Percentiles rank a stretch among this genome's conserved stretches.
Evolutionary conservation across 2,888 invertebrate genomes (phyloP).

Genomic region (Anarsia innoxiella): DNA sequence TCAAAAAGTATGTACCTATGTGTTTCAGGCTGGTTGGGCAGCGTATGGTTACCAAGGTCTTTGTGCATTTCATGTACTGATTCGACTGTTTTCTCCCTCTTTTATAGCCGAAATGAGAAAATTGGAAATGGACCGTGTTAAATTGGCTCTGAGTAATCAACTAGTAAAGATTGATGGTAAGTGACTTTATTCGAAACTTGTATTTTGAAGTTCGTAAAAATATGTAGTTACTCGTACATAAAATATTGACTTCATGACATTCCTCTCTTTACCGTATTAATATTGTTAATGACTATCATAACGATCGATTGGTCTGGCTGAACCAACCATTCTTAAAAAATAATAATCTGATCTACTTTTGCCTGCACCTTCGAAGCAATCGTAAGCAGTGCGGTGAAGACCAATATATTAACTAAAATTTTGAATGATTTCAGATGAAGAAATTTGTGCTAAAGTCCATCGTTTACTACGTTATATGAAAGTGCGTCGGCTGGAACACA

Average conservation of each 20-base stretch:
- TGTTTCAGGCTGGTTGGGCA: not conserved
- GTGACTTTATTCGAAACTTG: not conserved
- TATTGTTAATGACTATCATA: not conserved
- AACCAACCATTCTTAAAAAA: not conserved
- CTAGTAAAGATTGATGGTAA: not conserved
- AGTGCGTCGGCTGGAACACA: conserved; percentile 15
- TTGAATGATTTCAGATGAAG: not conserved
- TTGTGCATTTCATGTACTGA: not conserved
- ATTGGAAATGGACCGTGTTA: not conserved
- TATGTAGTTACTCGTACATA: too few relatives aligned
- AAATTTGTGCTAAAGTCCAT: conserved; percentile 4
- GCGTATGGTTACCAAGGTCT: not conserved
- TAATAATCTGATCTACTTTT: too few relatives aligned
- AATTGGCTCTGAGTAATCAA: not conserved
- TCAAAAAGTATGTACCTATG: not conserved
- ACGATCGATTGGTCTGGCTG: not conserved
- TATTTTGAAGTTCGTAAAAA: too few relatives aligned
- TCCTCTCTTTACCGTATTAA: not conserved
- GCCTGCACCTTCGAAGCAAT: not conserved
- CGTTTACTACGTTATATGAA: conserved; percentile 18
- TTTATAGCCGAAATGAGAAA: not conserved
- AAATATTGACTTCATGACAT: too few relatives aligned
- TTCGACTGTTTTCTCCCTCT: not conserved
- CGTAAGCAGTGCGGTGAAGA: not conserved
- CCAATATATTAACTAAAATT: not conserved